These are phyloP conservation scores for Synanthedon formicaeformis DNA, from an alignment of 2,888 invertebrate species.

Conservation along the genomic window DNA sequence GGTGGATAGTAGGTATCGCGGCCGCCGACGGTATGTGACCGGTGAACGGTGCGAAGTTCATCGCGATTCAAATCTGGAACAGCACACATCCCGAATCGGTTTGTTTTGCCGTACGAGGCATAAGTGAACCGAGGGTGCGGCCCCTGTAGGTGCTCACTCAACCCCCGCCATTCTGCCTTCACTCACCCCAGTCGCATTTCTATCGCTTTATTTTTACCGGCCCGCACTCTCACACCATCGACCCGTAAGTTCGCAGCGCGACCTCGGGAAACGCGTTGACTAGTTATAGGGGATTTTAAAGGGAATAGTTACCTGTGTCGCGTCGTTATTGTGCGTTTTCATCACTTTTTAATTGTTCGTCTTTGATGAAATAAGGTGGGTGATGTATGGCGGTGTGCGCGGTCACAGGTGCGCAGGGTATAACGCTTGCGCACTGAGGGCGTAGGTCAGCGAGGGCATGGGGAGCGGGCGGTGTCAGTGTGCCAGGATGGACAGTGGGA, in stretches of 20 bases:
- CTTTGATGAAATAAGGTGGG: constrained; percentile 43
- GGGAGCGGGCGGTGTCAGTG: constrained; percentile 1
- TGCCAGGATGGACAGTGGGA: not conserved
- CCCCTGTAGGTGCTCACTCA: constrained; percentile 54
- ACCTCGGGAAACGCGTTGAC: constrained; percentile 8
- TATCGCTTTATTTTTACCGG: constrained; percentile 67
- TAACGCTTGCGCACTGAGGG: constrained; percentile 17
- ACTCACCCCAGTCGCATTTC: constrained; percentile 61
- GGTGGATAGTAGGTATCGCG: constrained; percentile 83
- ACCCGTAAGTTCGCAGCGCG: constrained; percentile 16
- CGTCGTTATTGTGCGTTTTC: constrained; percentile 31
- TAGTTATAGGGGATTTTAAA: constrained; percentile 11
- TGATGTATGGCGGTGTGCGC: constrained; percentile 41
- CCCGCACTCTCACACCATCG: constrained; percentile 61
- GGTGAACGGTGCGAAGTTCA: constrained; percentile 91
- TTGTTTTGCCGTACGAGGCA: constrained; percentile 17
- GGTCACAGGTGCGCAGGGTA: constrained; percentile 35
- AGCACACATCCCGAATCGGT: not conserved
- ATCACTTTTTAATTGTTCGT: constrained; percentile 47
- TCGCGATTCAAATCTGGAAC: constrained; percentile 22
- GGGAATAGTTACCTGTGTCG: constrained; percentile 41
- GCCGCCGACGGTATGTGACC: constrained; percentile 81
- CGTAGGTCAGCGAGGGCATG: constrained; percentile 11
- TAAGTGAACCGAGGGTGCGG: constrained; percentile 47
- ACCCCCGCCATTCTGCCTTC: constrained; percentile 61